These are phyloP conservation scores for Oconnorella tubifera DNA, from an alignment of 2,888 invertebrate species.

Conservation along the genomic window DNA sequence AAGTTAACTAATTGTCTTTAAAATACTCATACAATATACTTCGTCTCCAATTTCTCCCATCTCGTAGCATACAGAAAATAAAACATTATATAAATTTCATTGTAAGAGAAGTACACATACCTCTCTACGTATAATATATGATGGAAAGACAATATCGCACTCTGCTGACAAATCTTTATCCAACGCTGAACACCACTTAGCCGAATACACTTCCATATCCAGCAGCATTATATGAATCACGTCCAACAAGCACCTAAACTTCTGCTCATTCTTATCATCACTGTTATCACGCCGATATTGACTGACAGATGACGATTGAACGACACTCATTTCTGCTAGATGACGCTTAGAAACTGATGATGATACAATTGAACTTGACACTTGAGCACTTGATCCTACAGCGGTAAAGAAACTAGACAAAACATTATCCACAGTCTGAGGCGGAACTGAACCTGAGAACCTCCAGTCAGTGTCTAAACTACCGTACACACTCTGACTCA, in stretches of 20 bases:
- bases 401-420: not conserved
- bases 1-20: too few species aligned
- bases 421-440: not conserved
- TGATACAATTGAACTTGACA: not conserved
- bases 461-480: constrained; percentile 46
- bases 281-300: constrained; percentile 1
- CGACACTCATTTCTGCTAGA: too few species aligned
- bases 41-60: too few species aligned
- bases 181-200: constrained; percentile 55
- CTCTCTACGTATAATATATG: constrained; percentile 49
- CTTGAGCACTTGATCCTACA: not conserved
- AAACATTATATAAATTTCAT: too few species aligned
- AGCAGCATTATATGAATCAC: constrained; percentile 70
- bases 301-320: not conserved
- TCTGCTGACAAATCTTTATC: constrained; percentile 29
- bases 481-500: constrained; percentile 51
- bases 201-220: constrained; percentile 75
- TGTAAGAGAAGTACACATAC: too few species aligned
- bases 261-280: constrained; percentile 17
- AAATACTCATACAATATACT: too few species aligned
- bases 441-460: constrained; percentile 3
- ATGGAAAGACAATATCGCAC: constrained; percentile 48
- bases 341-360: too few species aligned
- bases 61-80: too few species aligned
- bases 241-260: constrained; percentile 65